Conservation (phyloP, 1,140 invertebrate genomes). For the Tetramorium simillimum region DNA sequence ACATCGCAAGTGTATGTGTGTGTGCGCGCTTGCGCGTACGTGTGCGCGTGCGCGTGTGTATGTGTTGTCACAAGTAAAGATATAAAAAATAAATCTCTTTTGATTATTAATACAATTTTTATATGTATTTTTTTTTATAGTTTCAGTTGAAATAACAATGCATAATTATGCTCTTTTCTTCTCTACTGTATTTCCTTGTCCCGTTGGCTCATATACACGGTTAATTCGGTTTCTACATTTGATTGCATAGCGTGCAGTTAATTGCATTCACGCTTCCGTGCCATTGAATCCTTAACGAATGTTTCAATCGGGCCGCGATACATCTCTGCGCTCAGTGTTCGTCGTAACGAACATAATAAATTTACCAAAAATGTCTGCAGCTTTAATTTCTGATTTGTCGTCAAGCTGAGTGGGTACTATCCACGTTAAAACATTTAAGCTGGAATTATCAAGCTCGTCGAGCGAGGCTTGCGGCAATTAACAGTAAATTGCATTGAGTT, state of each 20-base stretch:
- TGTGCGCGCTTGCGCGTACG: no score
- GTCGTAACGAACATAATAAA: constrained; percentile 39
- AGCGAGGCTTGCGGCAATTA: constrained; percentile 36
- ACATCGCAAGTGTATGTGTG: neutral
- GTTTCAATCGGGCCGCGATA: constrained; percentile 47
- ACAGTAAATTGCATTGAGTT: constrained; percentile 39
- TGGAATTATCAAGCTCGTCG: constrained; percentile 26
- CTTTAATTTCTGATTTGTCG: constrained; percentile 48
- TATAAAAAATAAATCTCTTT: neutral
- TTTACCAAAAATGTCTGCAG: constrained; percentile 54
- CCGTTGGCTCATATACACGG: neutral
- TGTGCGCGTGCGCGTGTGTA: no score
- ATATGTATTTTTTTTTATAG: neutral
- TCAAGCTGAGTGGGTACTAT: constrained; percentile 9
- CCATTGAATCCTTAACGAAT: constrained; percentile 64
- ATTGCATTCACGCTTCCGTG: constrained; percentile 60
- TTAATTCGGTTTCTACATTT: constrained; percentile 54
- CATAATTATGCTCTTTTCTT: constrained; percentile 27
- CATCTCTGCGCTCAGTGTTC: constrained; percentile 10
- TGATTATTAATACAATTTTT: constrained; percentile 1
- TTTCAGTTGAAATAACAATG: constrained; percentile 41
- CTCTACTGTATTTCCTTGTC: constrained; percentile 1
- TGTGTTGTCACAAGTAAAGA: neutral
- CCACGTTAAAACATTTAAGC: constrained; percentile 53
- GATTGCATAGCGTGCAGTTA: constrained; percentile 65